Percentiles rank a stretch among this genome's conserved stretches.
phyloP scores from a whole-genome alignment of 1,140 invertebrate genomes.

The Drosophila azteca region DNA sequence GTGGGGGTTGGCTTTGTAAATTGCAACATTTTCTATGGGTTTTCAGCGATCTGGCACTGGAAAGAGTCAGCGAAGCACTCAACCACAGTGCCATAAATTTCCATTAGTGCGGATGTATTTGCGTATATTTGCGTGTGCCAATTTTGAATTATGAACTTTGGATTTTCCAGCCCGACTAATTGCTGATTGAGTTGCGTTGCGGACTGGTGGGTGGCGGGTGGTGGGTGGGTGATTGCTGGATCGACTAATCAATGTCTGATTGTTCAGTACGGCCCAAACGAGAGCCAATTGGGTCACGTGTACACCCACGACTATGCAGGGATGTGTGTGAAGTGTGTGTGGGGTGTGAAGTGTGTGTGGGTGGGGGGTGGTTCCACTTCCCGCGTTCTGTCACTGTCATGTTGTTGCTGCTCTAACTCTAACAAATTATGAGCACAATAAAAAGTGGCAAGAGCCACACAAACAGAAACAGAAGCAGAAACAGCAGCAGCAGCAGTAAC shows the following conservation, averaged over 20 bases:
- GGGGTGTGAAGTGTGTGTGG: background rate
- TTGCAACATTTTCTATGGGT: slow-evolving; percentile 50
- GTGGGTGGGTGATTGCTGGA: slow-evolving; percentile 4
- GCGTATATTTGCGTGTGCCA: slow-evolving; percentile 45
- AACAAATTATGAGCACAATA: slow-evolving; percentile 70
- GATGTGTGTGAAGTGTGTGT: background rate
- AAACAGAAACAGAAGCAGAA: slow-evolving; percentile 3
- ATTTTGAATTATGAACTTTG: slow-evolving; percentile 71
- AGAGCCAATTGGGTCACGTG: slow-evolving; percentile 35
- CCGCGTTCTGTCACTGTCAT: slow-evolving; percentile 43
- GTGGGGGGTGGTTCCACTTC: background rate
- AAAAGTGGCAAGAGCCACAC: slow-evolving; percentile 50
- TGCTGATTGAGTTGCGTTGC: slow-evolving; percentile 52
- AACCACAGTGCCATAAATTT: slow-evolving; percentile 56
- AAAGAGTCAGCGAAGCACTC: slow-evolving; percentile 35
- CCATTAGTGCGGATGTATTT: slow-evolving; percentile 51
- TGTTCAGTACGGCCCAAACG: slow-evolving; percentile 6
- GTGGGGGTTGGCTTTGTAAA: slow-evolving; percentile 38
- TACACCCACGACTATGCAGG: background rate
- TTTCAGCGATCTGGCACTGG: slow-evolving; percentile 39
- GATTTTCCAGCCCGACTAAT: slow-evolving; percentile 53
- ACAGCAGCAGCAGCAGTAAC: slow-evolving; percentile 19
- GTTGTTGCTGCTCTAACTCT: slow-evolving; percentile 51
- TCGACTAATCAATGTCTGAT: slow-evolving; percentile 46
- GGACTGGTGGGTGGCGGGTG: background rate